Percentiles rank a stretch among this genome's conserved stretches.
Conservation (phyloP, 2,797 vertebrate genomes). For the Esox masquinongy region DNA sequence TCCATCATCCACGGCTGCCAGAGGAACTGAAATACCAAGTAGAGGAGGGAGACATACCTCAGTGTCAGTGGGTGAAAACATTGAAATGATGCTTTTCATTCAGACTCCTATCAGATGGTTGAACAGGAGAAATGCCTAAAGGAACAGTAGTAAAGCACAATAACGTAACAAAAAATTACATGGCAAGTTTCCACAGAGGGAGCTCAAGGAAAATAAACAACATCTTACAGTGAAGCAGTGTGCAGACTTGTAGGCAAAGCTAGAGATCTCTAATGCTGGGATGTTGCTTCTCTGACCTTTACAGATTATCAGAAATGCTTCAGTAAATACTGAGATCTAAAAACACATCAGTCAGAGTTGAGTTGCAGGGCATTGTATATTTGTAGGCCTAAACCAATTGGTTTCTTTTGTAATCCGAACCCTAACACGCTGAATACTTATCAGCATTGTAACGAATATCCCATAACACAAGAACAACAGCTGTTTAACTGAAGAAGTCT, state of each 20-base stretch:
- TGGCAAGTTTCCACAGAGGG: constrained; percentile 45
- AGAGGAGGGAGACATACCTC: constrained; percentile 29
- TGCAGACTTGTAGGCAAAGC: neutral
- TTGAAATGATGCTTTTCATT: constrained; percentile 33
- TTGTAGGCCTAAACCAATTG: constrained; percentile 43
- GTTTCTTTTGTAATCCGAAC: constrained; percentile 64
- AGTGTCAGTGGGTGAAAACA: neutral
- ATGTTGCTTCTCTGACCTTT: constrained; percentile 30
- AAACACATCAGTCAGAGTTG: constrained; percentile 11
- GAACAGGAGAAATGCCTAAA: constrained; percentile 41
- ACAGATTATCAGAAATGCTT: constrained; percentile 36
- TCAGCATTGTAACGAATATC: constrained; percentile 47
- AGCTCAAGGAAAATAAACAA: constrained; percentile 49
- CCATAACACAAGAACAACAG: constrained; percentile 58
- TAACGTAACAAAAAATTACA: constrained; percentile 54
- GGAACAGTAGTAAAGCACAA: constrained; percentile 35
- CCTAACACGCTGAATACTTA: constrained; percentile 56
- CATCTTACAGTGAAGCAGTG: constrained; percentile 35
- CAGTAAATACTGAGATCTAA: constrained; percentile 2
- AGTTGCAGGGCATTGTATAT: constrained; percentile 1
- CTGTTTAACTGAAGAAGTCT: constrained; percentile 55
- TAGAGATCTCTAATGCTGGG: constrained; percentile 18
- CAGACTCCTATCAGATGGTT: constrained; percentile 28
- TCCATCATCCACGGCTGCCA: constrained; percentile 50
- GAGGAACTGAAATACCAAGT: constrained; percentile 29